Evolutionary conservation across 1,140 invertebrate genomes (phyloP).

Genomic region (Xylocopa sonorina): DNA sequence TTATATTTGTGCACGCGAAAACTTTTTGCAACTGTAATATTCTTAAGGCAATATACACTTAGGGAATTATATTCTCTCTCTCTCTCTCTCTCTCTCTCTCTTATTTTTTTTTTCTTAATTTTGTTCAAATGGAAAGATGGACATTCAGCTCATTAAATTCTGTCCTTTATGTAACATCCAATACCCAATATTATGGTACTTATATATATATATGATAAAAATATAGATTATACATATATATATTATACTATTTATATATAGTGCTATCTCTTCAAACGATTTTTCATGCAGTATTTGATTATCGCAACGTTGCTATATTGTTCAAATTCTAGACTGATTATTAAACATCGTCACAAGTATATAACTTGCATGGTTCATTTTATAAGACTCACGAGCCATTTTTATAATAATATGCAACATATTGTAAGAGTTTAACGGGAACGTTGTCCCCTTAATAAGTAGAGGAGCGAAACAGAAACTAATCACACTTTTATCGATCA

Average conservation of each 20-base stretch:
- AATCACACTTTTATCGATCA: background rate
- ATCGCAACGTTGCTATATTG: constrained; percentile 68
- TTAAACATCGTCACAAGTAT: constrained; percentile 60
- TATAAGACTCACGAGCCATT: constrained; percentile 50
- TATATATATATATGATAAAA: constrained; percentile 57
- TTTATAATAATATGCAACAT: constrained; percentile 51
- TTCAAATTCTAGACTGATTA: constrained; percentile 69
- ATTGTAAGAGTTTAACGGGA: constrained; percentile 26
- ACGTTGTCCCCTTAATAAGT: background rate
- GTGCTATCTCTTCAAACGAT: constrained; percentile 72
- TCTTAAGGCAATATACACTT: constrained; percentile 65
- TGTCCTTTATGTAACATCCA: constrained; percentile 61
- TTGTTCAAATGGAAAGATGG: constrained; percentile 3
- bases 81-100: background rate
- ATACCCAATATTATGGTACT: constrained; percentile 61
- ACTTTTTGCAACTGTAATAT: constrained; percentile 52
- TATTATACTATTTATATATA: constrained; percentile 70
- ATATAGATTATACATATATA: constrained; percentile 65
- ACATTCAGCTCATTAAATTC: constrained; percentile 56
- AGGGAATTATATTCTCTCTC: constrained; percentile 34
- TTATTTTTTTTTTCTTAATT: background rate
- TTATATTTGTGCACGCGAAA: constrained; percentile 67
- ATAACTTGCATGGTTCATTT: constrained; percentile 55
- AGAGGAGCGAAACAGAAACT: background rate
- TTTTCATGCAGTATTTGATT: constrained; percentile 70